These are phyloP conservation scores for Struthio camelus DNA, from an alignment of 2,113 vertebrate species.

Conservation along the genomic window DNA sequence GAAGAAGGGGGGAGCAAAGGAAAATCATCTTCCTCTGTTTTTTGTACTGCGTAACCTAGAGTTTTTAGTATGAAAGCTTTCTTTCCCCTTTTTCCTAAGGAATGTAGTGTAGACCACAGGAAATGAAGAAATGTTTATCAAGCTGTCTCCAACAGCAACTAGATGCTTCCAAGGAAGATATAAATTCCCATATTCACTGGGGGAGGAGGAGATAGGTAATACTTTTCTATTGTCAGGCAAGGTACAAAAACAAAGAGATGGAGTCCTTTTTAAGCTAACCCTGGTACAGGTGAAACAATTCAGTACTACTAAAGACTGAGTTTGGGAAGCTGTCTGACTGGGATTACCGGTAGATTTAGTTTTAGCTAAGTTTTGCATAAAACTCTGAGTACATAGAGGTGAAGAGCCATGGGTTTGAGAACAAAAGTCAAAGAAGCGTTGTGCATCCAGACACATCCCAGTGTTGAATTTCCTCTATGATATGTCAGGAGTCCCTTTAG, in stretches of 20 bases:
- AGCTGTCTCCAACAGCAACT: neutral
- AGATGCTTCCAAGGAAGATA: neutral
- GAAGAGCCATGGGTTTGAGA: neutral
- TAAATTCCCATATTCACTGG: neutral
- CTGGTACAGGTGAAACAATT: neutral
- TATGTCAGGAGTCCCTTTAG: neutral
- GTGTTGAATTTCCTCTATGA: neutral
- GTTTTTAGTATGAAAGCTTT: neutral
- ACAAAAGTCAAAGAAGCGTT: neutral
- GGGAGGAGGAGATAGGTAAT: neutral
- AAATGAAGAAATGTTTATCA: constrained; percentile 39
- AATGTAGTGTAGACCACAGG: neutral
- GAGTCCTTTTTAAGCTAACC: neutral
- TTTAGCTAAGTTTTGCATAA: neutral
- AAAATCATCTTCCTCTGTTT: neutral
- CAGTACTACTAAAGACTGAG: neutral
- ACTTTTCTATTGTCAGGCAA: neutral
- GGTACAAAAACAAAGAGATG: neutral
- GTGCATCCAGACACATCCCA: neutral
- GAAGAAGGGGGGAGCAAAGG: neutral
- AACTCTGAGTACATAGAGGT: neutral
- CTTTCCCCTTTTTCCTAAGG: neutral
- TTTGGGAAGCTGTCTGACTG: neutral
- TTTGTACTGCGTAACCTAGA: neutral
- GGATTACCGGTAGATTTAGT: neutral